phyloP scores from a whole-genome alignment of 2,113 vertebrate species.

The Scopus umbretta region DNA sequence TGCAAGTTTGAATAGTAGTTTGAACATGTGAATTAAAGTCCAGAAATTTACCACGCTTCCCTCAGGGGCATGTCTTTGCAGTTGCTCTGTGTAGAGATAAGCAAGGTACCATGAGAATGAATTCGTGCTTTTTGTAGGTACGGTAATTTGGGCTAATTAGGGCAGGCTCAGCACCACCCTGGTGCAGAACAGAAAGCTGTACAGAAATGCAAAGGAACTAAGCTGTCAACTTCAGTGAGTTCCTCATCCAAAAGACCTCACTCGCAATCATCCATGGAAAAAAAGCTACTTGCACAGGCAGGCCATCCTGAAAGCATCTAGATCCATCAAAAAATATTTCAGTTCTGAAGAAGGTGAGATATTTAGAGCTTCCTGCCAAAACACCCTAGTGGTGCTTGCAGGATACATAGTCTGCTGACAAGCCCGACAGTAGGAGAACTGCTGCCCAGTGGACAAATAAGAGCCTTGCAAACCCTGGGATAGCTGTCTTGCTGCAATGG shows the following conservation, averaged over 20 bases:
- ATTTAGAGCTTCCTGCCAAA: neutral
- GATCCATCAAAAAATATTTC: neutral
- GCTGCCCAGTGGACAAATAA: neutral
- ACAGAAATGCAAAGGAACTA: constrained; percentile 21
- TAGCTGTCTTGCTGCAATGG: fast-evolving
- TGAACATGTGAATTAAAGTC: constrained; percentile 1
- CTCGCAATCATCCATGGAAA: neutral
- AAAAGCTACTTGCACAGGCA: constrained; percentile 31
- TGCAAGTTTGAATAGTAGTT: neutral
- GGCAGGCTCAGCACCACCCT: constrained; percentile 31
- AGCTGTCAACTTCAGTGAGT: constrained; percentile 11
- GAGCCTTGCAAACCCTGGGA: neutral
- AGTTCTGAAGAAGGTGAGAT: neutral
- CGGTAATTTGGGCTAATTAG: constrained; percentile 29
- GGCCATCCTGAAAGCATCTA: neutral
- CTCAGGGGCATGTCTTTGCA: neutral
- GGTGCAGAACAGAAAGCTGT: neutral
- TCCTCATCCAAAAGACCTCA: constrained; percentile 7
- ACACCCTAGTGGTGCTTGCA: neutral
- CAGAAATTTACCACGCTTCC: constrained; percentile 1
- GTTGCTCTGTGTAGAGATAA: neutral
- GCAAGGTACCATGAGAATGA: constrained; percentile 14
- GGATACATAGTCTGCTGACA: neutral
- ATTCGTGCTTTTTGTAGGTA: neutral
- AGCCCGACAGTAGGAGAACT: neutral